These are phyloP conservation scores for Drosophila tanythrix DNA, from an alignment of 2,888 invertebrate genomes.

Conservation along the genomic window DNA sequence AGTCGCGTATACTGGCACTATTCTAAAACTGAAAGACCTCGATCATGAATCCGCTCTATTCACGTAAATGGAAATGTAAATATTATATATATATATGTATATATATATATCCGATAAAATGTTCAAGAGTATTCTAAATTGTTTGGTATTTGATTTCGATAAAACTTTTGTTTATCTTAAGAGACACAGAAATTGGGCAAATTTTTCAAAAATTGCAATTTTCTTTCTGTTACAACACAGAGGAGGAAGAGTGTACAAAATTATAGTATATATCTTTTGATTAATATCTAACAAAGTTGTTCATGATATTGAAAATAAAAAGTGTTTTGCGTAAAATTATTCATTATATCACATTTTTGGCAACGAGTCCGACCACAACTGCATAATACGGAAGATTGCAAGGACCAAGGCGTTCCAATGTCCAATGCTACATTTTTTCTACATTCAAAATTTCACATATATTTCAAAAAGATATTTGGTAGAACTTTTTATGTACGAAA, in stretches of 20 bases:
- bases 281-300: not conserved
- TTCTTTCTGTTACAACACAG: not conserved
- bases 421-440: not conserved
- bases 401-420: not conserved
- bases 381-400: not conserved
- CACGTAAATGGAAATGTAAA: not conserved
- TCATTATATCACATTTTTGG: not conserved
- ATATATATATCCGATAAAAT: not conserved
- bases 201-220: not conserved
- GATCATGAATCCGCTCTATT: constrained; percentile 10
- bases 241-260: not conserved
- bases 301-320: not conserved
- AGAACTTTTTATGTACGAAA: not conserved
- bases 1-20: not conserved
- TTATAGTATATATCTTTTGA: not conserved
- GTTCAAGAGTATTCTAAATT: not conserved
- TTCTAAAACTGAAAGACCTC: constrained; percentile 2
- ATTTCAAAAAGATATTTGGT: not conserved
- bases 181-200: not conserved
- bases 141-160: not conserved
- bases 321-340: not conserved
- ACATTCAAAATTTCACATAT: not conserved
- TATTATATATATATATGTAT: not conserved
- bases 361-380: not conserved
- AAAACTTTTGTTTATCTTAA: not conserved